These are phyloP conservation scores for Buphagus erythrorhynchus DNA, from an alignment of 2,797 vertebrate species.

Conservation along the genomic window DNA sequence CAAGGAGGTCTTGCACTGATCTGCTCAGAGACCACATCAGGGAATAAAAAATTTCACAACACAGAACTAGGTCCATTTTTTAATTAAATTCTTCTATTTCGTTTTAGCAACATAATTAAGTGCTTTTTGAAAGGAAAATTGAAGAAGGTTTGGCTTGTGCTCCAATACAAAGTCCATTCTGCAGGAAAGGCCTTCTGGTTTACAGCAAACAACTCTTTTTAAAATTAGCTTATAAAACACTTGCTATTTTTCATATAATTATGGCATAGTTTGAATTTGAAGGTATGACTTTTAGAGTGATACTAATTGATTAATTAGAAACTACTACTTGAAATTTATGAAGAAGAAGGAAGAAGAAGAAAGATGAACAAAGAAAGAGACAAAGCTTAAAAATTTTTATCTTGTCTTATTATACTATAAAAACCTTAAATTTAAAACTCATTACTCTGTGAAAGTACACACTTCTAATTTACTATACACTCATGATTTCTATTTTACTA, in stretches of 20 bases:
- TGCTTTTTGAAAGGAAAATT: neutral
- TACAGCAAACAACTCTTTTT: neutral
- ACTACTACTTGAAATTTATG: too few species aligned
- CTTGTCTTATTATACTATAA: too few species aligned
- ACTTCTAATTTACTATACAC: too few species aligned
- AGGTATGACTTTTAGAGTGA: too few species aligned
- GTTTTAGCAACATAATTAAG: neutral
- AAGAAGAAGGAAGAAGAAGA: too few species aligned
- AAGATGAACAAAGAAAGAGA: too few species aligned
- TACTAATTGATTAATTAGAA: too few species aligned
- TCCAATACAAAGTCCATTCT: neutral
- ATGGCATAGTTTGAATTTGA: neutral
- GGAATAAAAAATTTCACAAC: neutral
- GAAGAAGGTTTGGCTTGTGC: neutral
- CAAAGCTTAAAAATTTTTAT: too few species aligned
- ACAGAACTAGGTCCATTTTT: neutral
- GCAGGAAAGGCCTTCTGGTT: neutral
- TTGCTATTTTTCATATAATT: neutral
- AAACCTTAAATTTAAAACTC: too few species aligned
- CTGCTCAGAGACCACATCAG: neutral
- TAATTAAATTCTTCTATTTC: neutral
- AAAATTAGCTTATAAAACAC: neutral
- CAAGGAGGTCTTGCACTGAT: neutral
- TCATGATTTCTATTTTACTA: too few species aligned
- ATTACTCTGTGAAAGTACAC: too few species aligned